Evolutionary conservation across 2,113 vertebrate species (phyloP).

Genomic region (Oceanites oceanicus): DNA sequence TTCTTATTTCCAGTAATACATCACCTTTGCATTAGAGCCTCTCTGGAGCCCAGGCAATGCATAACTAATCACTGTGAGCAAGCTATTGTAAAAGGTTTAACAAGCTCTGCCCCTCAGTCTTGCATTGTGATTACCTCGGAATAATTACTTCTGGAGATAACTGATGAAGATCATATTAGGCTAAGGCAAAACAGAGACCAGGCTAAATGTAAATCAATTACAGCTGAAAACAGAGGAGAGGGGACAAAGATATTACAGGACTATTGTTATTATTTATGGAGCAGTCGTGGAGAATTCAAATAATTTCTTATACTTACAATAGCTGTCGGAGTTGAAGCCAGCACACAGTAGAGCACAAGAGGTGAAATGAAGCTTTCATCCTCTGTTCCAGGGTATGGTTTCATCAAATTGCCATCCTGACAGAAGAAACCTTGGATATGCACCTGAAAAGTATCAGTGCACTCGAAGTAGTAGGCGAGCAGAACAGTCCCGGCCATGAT

Average conservation of each 20-base stretch:
- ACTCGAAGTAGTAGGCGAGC: conserved; percentile 98
- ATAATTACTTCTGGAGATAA: conserved; percentile 41
- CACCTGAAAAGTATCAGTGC: conserved; percentile 93
- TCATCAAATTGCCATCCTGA: conserved; percentile 95
- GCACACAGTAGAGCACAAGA: conserved; percentile 92
- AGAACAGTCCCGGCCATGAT: conserved; percentile 98
- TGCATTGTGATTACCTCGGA: conserved; percentile 12
- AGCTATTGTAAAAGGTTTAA: conserved; percentile 23
- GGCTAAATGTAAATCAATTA: not conserved
- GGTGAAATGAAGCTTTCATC: conserved; percentile 94
- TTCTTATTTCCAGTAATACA: not conserved
- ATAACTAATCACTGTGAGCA: not conserved
- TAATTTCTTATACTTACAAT: conserved; percentile 84
- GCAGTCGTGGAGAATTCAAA: not conserved
- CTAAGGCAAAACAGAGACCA: not conserved
- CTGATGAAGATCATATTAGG: not conserved
- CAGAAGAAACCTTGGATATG: conserved; percentile 99
- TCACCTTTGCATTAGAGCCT: not conserved
- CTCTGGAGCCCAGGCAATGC: not conserved
- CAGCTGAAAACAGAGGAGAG: not conserved
- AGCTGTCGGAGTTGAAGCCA: conserved; percentile 89
- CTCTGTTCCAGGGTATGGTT: conserved; percentile 93
- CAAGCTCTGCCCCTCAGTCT: not conserved
- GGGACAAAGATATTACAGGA: not conserved
- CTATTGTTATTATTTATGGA: not conserved